These are phyloP conservation scores for Sebastes taczanowskii DNA, from an alignment of 2,797 vertebrate genomes.

Conservation along the genomic window DNA sequence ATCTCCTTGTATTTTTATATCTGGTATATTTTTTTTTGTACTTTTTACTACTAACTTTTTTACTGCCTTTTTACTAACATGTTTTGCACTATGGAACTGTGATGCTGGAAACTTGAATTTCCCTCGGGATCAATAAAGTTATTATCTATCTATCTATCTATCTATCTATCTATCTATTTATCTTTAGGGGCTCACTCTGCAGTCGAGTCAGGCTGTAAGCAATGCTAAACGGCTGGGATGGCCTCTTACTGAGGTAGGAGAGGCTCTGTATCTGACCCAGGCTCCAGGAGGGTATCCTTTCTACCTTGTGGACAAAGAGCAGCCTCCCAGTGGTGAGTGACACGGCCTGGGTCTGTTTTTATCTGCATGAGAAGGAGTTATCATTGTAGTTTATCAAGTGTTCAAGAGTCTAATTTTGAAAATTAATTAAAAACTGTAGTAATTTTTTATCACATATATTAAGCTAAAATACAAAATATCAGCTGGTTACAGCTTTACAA, in stretches of 20 bases:
- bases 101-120: too few relatives aligned
- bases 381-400: neutral
- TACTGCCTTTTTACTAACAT: too few relatives aligned
- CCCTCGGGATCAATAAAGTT: too few relatives aligned
- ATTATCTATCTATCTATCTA: too few relatives aligned
- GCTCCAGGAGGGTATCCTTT: constrained; percentile 96
- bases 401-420: neutral
- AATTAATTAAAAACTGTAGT: neutral
- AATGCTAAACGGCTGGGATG: constrained; percentile 90
- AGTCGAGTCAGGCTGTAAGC: constrained; percentile 90
- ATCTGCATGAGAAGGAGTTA: neutral
- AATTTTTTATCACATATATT: neutral
- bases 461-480: neutral
- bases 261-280: constrained; percentile 86
- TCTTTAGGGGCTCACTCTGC: constrained; percentile 89
- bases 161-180: neutral
- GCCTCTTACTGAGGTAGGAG: constrained; percentile 86
- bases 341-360: neutral
- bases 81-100: too few relatives aligned
- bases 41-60: too few relatives aligned
- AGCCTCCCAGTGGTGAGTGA: constrained; percentile 82
- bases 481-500: neutral
- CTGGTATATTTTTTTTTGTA: too few relatives aligned
- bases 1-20: too few relatives aligned
- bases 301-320: constrained; percentile 87